phyloP scores from a whole-genome alignment of 2,888 invertebrate species.

The Cyrtodaria siliqua region DNA sequence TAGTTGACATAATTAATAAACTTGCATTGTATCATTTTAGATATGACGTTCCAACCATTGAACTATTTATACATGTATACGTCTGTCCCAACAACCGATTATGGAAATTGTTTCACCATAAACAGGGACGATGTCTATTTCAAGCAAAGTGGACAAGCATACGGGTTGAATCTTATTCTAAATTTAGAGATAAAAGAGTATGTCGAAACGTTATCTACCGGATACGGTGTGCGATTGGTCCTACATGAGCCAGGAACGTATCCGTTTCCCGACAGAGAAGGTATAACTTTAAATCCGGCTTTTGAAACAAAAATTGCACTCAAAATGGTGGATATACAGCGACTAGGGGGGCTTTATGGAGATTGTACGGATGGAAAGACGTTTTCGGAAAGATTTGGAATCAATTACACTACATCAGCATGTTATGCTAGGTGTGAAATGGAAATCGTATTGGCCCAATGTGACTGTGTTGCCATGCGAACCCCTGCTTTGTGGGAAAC shows the following conservation, averaged over 20 bases:
- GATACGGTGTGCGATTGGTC: constrained; percentile 19
- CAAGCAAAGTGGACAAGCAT: constrained; percentile 4
- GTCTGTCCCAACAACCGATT: neutral
- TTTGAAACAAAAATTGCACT: constrained; percentile 22
- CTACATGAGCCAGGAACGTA: constrained; percentile 15
- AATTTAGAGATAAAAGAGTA: constrained; percentile 29
- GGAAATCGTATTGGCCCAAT: neutral
- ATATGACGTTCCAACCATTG: no score
- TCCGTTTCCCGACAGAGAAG: constrained; percentile 10
- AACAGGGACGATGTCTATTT: neutral
- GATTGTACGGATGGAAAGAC: constrained; percentile 1
- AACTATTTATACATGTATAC: neutral
- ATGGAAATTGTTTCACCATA: constrained; percentile 21
- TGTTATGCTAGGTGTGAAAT: constrained; percentile 8
- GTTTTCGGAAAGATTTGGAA: neutral
- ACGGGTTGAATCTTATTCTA: constrained; percentile 17
- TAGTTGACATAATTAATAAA: no score
- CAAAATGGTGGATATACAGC: constrained; percentile 1
- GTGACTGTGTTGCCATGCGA: neutral
- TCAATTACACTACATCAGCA: neutral
- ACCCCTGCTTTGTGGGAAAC: no score
- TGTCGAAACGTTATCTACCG: constrained; percentile 12
- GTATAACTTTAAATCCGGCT: constrained; percentile 17
- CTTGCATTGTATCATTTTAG: no score
- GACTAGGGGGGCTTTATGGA: constrained; percentile 7